Evolutionary conservation across 23 tunicate genomes (phyloP), one percentile per base, ranked within the genome.

Genomic region (Clavelina lepadiformis): DNA sequence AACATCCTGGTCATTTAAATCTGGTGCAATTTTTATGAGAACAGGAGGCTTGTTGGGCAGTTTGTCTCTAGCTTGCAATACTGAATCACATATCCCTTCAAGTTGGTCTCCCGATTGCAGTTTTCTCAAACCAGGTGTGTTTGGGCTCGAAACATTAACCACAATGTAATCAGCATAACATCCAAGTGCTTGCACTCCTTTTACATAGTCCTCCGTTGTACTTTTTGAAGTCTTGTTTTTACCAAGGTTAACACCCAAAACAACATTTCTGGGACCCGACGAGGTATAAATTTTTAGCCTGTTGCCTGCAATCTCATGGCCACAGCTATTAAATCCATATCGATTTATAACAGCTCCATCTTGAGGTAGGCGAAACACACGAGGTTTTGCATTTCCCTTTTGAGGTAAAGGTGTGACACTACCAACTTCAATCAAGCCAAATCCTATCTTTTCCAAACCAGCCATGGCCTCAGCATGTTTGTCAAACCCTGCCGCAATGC

Each of bases 311-410:
- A 8, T 56, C 23, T 89, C 79, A 75, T 89, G 97, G 18, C 97
- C 97, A 70, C 81, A 75, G 62, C 97, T 89, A 56, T 89, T 89
- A 89, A 89, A 89, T 15, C 97, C 97, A 80, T 89, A 89, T 36
- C 92, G 71, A 53, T 89, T 89, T 31, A 89, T 89, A 20, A 89
- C 83, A 31, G 82, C 97, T 32, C 58, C 62, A 69, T 89, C 97
- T 81, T 89, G 83, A 26, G 77, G 20, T 23, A 89, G 50, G 1
- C 97, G 45, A 69, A 89, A 89, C 19, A 89, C 97, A 55, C 97
- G 54, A 56, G 97, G 97, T 28, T 75, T 69, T 55, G 54, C 38
- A 56, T 89, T 89, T 33, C 97, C 97, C 13, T 5, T 34, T 69
- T 89, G 97, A 26, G 97, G 80, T 34, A 74, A 28, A 11, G 97